phyloP scores from a whole-genome alignment of 2,113 vertebrate genomes.

The Corvus moneduloides region DNA sequence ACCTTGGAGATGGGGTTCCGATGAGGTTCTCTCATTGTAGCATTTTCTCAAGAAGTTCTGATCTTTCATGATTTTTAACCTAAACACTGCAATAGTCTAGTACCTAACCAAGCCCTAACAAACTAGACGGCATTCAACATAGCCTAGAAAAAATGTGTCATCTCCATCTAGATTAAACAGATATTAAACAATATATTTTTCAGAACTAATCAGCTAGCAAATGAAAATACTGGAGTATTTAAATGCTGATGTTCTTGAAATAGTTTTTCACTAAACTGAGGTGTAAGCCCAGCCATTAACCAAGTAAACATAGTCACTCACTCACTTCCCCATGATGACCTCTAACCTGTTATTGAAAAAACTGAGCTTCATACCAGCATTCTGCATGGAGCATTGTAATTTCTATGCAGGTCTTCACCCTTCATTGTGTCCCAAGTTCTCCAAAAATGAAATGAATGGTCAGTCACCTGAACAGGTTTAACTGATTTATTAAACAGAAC shows the following conservation, averaged over 20 bases:
- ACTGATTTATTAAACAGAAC: too few relatives aligned
- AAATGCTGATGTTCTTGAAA: neutral
- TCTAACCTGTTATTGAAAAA: neutral
- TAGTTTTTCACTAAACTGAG: neutral
- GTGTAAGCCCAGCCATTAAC: neutral
- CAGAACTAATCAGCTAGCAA: neutral
- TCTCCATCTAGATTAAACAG: neutral
- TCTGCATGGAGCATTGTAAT: neutral
- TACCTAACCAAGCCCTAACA: neutral
- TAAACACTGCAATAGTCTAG: neutral
- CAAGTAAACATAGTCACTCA: neutral
- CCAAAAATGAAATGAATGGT: neutral
- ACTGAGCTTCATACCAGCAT: neutral
- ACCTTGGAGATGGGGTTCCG: neutral
- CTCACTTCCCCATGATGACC: neutral
- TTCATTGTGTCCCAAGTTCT: neutral
- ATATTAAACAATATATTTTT: neutral
- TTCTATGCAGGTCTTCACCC: neutral
- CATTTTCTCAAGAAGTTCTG: neutral
- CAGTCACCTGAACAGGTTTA: too few relatives aligned
- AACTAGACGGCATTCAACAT: neutral
- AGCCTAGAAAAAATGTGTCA: neutral
- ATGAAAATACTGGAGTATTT: neutral
- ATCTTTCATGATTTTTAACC: neutral
- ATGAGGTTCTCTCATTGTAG: neutral